Evolutionary conservation across 1,140 invertebrate genomes (phyloP), one percentile per base, ranked within the genome.

Genomic region (Drosophila ogumai): DNA sequence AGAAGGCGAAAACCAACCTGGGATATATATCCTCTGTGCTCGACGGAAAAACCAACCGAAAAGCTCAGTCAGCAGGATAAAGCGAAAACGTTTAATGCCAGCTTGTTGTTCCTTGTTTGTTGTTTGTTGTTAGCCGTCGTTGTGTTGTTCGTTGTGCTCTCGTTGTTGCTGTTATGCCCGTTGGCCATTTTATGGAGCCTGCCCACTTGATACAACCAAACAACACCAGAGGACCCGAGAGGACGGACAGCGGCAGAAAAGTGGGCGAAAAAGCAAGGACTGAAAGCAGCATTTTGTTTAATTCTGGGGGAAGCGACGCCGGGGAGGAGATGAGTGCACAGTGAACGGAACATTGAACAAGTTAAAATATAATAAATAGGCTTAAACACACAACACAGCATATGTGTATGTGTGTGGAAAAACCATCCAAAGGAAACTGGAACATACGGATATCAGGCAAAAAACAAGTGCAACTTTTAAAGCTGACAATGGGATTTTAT

Each of bases 341-440:
- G 57, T 82, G 60, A 75, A 86, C 77, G 67, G 79, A 68, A 88
- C 82, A 86, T 88, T 88, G 79, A 87, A 68, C 82, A 86, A 82
- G 66, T 82, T 88, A 87, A 87, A 88, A 88, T 88, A 86, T 87
- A 87, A 86, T 82, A 87, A 82, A 79, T 68, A 76, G 75, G 79
- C 66, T 79, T 60, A 59, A 72, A 71, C 32, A 64, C 66, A 49
- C 58, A 64, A 17, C 47, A 13, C 31, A 32, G 19, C 65, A 68
- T 50, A 59, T 66, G 34, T 15, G 25, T 15, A 6, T 34, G 40
- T 31, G n/a, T 54, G 3, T 1, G 32, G 32, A 25, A 63, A 36
- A 38, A 25, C 17, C 38, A 41, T n/a, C 36, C 44, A 41, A 38
- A 32, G 28, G 36, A 46, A 43, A 46, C 36, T 41, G 36, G 22